Evolutionary conservation across 2,888 invertebrate genomes (phyloP).

Genomic region (Nymphalis polychloros): DNA sequence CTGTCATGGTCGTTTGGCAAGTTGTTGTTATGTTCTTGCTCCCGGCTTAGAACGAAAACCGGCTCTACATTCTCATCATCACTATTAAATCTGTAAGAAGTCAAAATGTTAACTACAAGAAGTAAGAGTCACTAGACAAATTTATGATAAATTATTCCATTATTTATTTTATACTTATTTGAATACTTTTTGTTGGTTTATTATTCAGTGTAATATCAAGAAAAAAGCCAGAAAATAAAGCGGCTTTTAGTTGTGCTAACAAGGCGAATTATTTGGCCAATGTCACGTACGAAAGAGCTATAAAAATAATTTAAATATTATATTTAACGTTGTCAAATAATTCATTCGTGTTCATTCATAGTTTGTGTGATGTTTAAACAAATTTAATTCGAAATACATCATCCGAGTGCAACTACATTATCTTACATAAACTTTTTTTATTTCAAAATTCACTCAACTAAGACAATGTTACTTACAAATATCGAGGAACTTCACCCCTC

Average conservation of each 20-base stretch:
- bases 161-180: no score
- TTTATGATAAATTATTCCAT: no score
- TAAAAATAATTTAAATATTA: not conserved
- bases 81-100: slow-evolving; percentile 59
- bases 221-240: no score
- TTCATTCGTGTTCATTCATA: no score
- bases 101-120: not conserved
- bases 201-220: no score
- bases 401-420: no score
- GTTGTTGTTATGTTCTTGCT: slow-evolving; percentile 67
- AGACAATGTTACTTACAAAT: slow-evolving; percentile 59
- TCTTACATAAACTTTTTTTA: no score
- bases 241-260: no score
- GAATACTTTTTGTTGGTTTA: no score
- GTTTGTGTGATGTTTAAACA: no score
- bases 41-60: slow-evolving; percentile 60
- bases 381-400: no score
- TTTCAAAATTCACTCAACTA: not conserved
- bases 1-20: slow-evolving; percentile 52
- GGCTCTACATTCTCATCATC: slow-evolving; percentile 71
- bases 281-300: not conserved
- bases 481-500: slow-evolving; percentile 83
- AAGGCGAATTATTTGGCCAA: no score
- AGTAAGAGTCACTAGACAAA: not conserved
- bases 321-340: not conserved